Evolutionary conservation across 2,113 vertebrate genomes (phyloP).

Genomic region (Cheirogaleus medius): DNA sequence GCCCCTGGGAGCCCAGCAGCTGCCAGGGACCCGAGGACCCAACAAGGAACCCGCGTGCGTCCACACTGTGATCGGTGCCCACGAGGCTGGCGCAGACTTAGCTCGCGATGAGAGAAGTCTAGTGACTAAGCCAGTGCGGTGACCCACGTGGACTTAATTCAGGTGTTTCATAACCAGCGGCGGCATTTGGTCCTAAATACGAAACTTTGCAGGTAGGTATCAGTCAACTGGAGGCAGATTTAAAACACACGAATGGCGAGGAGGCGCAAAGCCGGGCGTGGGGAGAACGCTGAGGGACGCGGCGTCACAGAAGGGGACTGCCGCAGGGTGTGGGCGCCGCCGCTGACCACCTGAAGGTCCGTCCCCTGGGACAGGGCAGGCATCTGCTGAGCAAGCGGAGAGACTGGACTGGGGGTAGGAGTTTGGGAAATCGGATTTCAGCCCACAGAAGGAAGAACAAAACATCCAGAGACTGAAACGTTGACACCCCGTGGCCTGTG

Average conservation of each 20-base stretch:
- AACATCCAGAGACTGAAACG: neutral
- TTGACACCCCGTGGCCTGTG: neutral
- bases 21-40: rapidly evolving
- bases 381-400: neutral
- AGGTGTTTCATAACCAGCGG: neutral
- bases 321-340: no score
- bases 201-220: neutral
- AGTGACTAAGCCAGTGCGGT: rapidly evolving
- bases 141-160: rapidly evolving
- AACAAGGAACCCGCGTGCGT: rapidly evolving
- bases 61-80: rapidly evolving
- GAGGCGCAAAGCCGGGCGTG: neutral
- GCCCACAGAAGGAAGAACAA: neutral
- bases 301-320: neutral
- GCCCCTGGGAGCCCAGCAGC: rapidly evolving
- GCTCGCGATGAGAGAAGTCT: neutral
- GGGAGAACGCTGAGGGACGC: no score
- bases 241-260: neutral
- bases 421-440: neutral
- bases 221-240: no score
- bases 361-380: neutral
- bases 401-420: neutral
- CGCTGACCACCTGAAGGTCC: neutral
- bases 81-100: rapidly evolving
- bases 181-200: no score